A percentile compares a stretch with the other conserved stretches of the same genome.
Conservation (phyloP, 2,797 vertebrate genomes). For the Coracias cyanogaster region DNA sequence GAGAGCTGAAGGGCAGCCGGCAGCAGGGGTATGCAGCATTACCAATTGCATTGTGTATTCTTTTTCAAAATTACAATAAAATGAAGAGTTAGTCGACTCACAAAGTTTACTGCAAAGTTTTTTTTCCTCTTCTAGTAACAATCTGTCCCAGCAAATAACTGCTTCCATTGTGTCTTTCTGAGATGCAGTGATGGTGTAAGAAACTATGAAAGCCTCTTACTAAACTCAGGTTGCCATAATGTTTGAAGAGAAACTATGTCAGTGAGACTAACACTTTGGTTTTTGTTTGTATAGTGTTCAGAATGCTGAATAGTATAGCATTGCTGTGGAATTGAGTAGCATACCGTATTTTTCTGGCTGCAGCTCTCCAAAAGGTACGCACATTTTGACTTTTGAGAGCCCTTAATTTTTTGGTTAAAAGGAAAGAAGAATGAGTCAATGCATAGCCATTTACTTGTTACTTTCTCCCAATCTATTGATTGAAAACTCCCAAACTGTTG, state of each 20-base stretch:
- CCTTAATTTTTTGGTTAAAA: not conserved
- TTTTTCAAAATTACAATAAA: not conserved
- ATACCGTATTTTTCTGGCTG: not conserved
- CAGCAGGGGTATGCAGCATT: not conserved
- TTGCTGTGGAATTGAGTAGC: not conserved
- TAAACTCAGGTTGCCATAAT: not conserved
- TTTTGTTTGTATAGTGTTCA: not conserved
- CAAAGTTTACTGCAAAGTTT: not conserved
- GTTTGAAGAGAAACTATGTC: not conserved
- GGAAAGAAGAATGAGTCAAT: not conserved
- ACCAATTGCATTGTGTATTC: not conserved
- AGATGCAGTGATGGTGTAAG: not conserved
- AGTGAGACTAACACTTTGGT: not conserved
- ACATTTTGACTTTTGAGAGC: not conserved
- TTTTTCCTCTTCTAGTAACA: not conserved
- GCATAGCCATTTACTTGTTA: not conserved
- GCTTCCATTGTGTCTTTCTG: not conserved
- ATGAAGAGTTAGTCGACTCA: not conserved
- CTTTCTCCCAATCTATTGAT: not conserved
- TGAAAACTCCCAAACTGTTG: not conserved
- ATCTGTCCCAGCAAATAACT: not conserved
- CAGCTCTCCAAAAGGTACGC: not conserved
- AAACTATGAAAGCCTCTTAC: not conserved
- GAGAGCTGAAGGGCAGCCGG: not conserved
- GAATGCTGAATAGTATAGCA: not conserved